Base-by-base conservation (phyloP, 1,140 invertebrate species). In the Drosophila nigrodunni region DNA sequence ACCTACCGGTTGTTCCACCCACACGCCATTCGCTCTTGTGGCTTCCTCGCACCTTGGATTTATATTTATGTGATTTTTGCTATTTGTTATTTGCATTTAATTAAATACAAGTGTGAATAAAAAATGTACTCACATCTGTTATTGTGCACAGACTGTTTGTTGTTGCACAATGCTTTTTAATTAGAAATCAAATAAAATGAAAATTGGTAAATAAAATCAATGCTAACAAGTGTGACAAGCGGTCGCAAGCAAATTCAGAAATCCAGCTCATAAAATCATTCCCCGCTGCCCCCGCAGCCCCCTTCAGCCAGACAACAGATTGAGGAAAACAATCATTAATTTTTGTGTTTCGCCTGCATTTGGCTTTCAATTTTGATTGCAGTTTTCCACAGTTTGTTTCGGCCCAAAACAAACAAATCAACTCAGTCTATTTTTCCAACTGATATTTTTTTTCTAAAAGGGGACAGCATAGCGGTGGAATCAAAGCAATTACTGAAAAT, bases 21-120 rank as follows among this genome's bases (percentile, higher is more conserved):
- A n/a, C n/a, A 15, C 15, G 7, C 21, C 37, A 9, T n/a, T 8
- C 15, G 2, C 55, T 52, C 18, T 37, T 61, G 37, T 52, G 2
- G 11, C 4, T 34, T 7, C 21, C 76, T 77, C 62, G 71, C 65
- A 61, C 71, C 71, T 74, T 74, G 35, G 15, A 7, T 44, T 18
- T 66, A 78, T 79, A 88, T 82, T 86, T 74, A 86, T 86, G 82
- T 61, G 76, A 66, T 57, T 82, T 88, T 64, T 47, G 66, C 66
- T 65, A 88, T 87, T 87, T 87, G 83, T 87, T 87, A 75, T 88
- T 88, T 89, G 85, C 85, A 83, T 88, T 88, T 88, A 88, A 88
- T 88, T 88, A 88, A 88, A 87, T 59, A 34, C 78, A 76, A 79
- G 82, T 74, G 59, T 34, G 50, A 66, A 55, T 59, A 74, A 61